Conservation (phyloP, 2,888 invertebrate genomes). For the Corythucha ciliata region DNA sequence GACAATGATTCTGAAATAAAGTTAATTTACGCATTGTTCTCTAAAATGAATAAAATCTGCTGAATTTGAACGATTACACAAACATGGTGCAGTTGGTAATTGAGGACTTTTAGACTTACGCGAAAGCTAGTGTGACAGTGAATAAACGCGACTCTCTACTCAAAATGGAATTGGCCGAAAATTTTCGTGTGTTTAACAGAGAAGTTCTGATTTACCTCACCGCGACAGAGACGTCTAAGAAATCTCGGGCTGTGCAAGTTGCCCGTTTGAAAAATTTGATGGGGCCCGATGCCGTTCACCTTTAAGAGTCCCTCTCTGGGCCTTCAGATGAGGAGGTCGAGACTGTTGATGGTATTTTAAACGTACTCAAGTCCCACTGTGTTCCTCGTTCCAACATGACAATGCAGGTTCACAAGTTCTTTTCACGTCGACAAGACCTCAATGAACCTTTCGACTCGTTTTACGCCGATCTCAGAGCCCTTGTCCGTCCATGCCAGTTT, state of each 20-base stretch:
- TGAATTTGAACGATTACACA: too few relatives aligned
- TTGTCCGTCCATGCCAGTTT: not conserved
- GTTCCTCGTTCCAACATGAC: constrained; percentile 25
- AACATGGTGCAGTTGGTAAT: too few relatives aligned
- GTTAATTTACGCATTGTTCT: too few relatives aligned
- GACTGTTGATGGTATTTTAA: constrained; percentile 11
- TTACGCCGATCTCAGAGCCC: constrained; percentile 20
- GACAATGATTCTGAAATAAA: too few relatives aligned
- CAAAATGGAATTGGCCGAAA: constrained; percentile 19
- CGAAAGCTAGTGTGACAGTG: too few relatives aligned
- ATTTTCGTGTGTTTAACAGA: constrained; percentile 19
- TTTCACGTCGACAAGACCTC: constrained; percentile 21
- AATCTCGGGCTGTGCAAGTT: constrained; percentile 20
- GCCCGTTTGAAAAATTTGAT: constrained; percentile 18
- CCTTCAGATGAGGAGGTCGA: not conserved
- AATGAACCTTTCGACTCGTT: constrained; percentile 25
- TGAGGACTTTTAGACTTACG: too few relatives aligned
- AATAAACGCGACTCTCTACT: too few relatives aligned
- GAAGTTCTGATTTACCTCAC: constrained; percentile 19
- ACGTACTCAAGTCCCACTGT: constrained; percentile 23
- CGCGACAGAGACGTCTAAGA: constrained; percentile 20
- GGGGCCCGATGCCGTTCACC: not conserved
- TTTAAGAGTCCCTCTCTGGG: constrained; percentile 1
- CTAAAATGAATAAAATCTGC: too few relatives aligned
- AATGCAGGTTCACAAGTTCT: constrained; percentile 25